Evolutionary conservation across 1,140 invertebrate species (phyloP).

Genomic region (Teleopsis dalmanni): DNA sequence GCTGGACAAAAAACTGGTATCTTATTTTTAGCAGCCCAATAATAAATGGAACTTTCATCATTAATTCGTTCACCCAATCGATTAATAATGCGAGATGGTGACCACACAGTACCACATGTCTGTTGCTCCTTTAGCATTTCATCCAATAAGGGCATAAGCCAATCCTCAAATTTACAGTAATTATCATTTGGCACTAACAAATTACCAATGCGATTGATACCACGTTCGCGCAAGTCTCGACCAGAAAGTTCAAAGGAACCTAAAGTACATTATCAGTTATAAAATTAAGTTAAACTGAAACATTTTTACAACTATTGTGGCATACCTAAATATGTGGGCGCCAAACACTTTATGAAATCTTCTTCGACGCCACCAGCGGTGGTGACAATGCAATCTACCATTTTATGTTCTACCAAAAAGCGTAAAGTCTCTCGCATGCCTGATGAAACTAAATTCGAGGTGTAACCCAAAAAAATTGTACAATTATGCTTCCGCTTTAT

Average conservation of each 20-base stretch:
- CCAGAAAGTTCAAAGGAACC: constrained; percentile 71
- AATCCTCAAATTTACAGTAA: constrained; percentile 97
- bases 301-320: background rate
- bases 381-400: constrained; percentile 91
- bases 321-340: constrained; percentile 80
- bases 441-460: constrained; percentile 95
- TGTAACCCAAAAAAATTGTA: constrained; percentile 96
- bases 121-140: constrained; percentile 87
- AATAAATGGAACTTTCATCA: constrained; percentile 88
- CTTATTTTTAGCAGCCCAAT: constrained; percentile 96
- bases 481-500: constrained; percentile 73
- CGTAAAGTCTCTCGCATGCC: constrained; percentile 87
- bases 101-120: constrained; percentile 70
- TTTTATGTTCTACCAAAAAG: constrained; percentile 82
- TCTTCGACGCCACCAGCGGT: constrained; percentile 98
- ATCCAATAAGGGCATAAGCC: constrained; percentile 92
- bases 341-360: constrained; percentile 97
- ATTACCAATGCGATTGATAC: constrained; percentile 97
- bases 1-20: constrained; percentile 98
- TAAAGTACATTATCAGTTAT: constrained; percentile 3
- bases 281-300: too few species aligned
- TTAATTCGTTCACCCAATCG: constrained; percentile 85
- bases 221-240: constrained; percentile 67
- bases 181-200: constrained; percentile 97
- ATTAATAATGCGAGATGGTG: constrained; percentile 83